Base-by-base conservation (phyloP, 2,113 vertebrate species). In the Galeopterus variegatus region DNA sequence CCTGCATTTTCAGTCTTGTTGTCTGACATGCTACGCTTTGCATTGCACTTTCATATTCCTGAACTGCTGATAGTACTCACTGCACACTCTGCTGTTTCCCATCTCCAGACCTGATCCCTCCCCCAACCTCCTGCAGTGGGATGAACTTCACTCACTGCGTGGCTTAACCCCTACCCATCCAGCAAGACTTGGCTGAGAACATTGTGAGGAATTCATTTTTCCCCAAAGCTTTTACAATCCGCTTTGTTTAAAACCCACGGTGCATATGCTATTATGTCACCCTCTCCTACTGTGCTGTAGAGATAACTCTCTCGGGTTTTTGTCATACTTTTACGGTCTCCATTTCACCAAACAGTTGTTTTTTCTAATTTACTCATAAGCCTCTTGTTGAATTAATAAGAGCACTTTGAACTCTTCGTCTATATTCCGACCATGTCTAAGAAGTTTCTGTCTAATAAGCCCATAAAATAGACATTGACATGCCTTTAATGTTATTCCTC, bases 81-180 rank as follows among this genome's bases (percentile, higher is more conserved):
- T 15, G 13, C 7, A 12, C 7, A 3, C 8, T 45, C 24, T 28
- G 2, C 0, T 33, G 4, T 24, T 18, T 7, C 17, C 31, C 4
- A 2, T 10, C 19, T 48, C 1, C 1, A 1, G 1, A 0, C 3
- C 58, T 3, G 5, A 13, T 1, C 5, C 41, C 41, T 41, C 41
- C 41, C 41, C 41, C 41, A 41, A 41, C 3, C 4, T 41, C 41
- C 41, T 41, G 41, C 41, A 41, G 0, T 14, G 23, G 1, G 24
- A 5, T 28, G 21, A 12, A 50, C 69, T 52, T n/a, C 11, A 24
- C 1, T 28, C 50, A 24, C 1, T 41, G 54, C 79, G 26, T 11
- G 52, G 4, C 6, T 3, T 12, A 18, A 6, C 8, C 3, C 1
- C 13, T 60, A 2, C 24, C 8, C 60, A 41, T 33, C 36, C n/a